phyloP scores from a whole-genome alignment of 2,888 invertebrate genomes.

The Graphium colonna region DNA sequence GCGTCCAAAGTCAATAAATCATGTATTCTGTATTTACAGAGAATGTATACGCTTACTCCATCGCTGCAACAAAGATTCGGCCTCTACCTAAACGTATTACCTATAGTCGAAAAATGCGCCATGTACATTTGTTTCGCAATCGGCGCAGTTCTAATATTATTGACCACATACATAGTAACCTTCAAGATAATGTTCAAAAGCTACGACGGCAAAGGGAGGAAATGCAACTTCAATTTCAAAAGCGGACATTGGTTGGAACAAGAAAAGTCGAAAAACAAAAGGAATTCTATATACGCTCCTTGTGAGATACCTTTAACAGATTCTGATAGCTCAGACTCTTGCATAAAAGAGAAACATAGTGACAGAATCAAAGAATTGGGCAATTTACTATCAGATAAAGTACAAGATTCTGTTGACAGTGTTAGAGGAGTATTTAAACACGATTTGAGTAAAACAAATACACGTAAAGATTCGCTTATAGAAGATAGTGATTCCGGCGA shows the following conservation, averaged over 20 bases:
- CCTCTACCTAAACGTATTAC: constrained; percentile 86
- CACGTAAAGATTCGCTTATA: constrained; percentile 43
- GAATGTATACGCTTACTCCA: constrained; percentile 84
- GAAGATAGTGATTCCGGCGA: constrained; percentile 48
- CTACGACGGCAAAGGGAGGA: constrained; percentile 41
- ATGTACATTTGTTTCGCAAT: constrained; percentile 79
- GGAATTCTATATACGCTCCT: constrained; percentile 52
- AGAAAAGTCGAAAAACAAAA: constrained; percentile 31
- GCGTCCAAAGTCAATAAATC: too few relatives aligned
- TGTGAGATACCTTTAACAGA: constrained; percentile 64
- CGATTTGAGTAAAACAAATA: constrained; percentile 34
- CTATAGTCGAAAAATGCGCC: constrained; percentile 77
- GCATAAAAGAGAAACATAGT: constrained; percentile 37
- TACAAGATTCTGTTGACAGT: constrained; percentile 59
- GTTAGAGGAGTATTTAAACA: constrained; percentile 51
- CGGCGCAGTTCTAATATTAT: constrained; percentile 70
- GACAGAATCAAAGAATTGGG: constrained; percentile 56
- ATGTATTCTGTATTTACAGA: too few relatives aligned
- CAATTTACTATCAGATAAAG: constrained; percentile 49
- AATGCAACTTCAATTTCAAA: constrained; percentile 40
- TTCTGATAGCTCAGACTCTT: constrained; percentile 43
- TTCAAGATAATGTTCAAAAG: constrained; percentile 70
- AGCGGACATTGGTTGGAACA: constrained; percentile 44
- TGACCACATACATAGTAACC: constrained; percentile 66
- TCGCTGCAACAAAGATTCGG: constrained; percentile 82